These are phyloP conservation scores for Scalopus aquaticus DNA, from an alignment of 2,113 vertebrate genomes.

Conservation along the genomic window DNA sequence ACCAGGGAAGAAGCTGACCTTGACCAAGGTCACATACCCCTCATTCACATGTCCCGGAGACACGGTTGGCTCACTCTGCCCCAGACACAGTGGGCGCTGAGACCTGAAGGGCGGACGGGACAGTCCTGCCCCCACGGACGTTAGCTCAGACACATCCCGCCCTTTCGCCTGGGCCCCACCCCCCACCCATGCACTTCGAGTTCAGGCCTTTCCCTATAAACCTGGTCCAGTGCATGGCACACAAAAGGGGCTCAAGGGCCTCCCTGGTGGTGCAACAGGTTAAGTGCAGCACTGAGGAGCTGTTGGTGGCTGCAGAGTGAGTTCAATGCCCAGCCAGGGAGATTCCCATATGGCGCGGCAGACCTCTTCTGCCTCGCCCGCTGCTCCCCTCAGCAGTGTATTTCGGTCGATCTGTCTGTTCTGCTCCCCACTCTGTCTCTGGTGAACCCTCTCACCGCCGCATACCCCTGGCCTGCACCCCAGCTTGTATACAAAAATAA, in stretches of 20 bases:
- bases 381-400: no score
- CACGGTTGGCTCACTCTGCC: neutral
- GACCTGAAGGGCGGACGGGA: neutral
- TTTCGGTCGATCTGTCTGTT: no score
- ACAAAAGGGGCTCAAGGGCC: neutral
- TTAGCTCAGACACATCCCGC: rapidly evolving
- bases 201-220: neutral
- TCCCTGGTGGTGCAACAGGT: no score
- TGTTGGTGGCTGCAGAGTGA: no score
- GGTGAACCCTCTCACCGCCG: no score
- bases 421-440: no score
- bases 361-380: no score
- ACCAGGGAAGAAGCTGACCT: neutral
- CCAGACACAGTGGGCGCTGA: neutral
- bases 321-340: no score
- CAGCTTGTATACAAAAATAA: no score
- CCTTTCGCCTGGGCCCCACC: neutral
- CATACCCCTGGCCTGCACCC: no score
- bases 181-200: neutral
- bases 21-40: neutral
- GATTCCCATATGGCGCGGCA: no score
- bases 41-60: neutral
- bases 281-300: no score
- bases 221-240: neutral
- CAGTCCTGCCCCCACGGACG: rapidly evolving